phyloP scores from a whole-genome alignment of 2,113 vertebrate genomes.

The Ceuthmochares aereus region DNA sequence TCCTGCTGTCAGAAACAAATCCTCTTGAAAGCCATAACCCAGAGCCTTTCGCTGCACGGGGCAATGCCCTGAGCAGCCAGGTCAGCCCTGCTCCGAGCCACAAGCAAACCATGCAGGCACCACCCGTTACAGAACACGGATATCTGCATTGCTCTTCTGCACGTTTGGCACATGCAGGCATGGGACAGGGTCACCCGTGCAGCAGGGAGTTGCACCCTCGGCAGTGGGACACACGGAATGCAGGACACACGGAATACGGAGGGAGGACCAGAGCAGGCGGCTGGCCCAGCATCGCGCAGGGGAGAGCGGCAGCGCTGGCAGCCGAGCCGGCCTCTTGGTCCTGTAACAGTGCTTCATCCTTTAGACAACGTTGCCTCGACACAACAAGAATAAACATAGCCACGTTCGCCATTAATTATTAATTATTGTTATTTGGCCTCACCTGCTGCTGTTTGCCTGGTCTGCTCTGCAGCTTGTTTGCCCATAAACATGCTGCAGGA shows the following conservation, averaged over 20 bases:
- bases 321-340: not conserved
- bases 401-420: conserved; percentile 45
- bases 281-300: not conserved
- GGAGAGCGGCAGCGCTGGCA: not conserved
- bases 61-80: not conserved
- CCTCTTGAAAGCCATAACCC: not conserved
- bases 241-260: accelerated
- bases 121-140: accelerated
- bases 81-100: not conserved
- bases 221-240: accelerated
- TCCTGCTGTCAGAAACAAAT: not conserved
- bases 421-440: conserved; percentile 55
- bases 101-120: not conserved
- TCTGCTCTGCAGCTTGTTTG: conserved; percentile 71
- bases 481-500: conserved; percentile 72
- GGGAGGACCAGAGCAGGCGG: accelerated
- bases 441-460: conserved; percentile 70
- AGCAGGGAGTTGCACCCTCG: accelerated
- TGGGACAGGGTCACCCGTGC: accelerated
- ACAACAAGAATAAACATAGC: conserved; percentile 53
- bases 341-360: conserved; percentile 26
- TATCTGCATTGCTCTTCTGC: not conserved
- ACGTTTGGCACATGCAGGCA: not conserved
- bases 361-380: not conserved
- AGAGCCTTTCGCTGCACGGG: not conserved